Evolutionary conservation across 2,888 invertebrate genomes (phyloP), one percentile per base, ranked within the genome.

Genomic region (Gnatocerus cornutus): DNA sequence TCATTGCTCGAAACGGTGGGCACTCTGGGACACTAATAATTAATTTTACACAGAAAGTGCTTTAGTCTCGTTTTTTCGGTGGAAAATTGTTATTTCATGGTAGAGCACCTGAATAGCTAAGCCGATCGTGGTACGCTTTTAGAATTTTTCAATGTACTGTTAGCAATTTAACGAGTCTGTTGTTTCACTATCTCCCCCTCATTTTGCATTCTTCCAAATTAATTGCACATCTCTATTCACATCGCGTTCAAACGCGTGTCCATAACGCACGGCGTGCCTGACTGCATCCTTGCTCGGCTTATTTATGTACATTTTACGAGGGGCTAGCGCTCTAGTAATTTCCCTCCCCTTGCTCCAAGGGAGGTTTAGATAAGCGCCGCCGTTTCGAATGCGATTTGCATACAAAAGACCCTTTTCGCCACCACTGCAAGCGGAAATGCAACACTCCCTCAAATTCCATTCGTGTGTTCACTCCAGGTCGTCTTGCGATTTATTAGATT

Each of bases 331-430:
- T 46, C 29, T n/a, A 21, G 33, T 30, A 45, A 63, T 59, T 41
- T 53, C 48, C 50, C 59, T 52, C 62, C 56, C 68, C 66, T 71
- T 71, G 58, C 56, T 66, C 56, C 70, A 55, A 61, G 73, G 68
- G 72, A 75, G 73, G 71, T 66, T 65, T 71, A 76, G 76, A 76
- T 76, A 76, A 76, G 76, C 75, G 74, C 75, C 71, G 74, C 74
- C 72, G 68, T 72, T 75, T 67, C 67, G 71, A 74, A 61, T 70
- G 69, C 56, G 67, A 77, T 77, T 77, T 75, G 76, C 77, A 77
- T 77, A 77, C 77, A 77, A 77, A 77, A 73, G 71, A 68, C 68
- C 64, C 71, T 68, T 43, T 39, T 71, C 73, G 63, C 71, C 69
- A 62, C 56, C 55, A 43, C 10, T 46, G 56, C 65, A 72, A 56